phyloP scores from a whole-genome alignment of 92 coral and sea anemone species.

The Actinostola sp. region DNA sequence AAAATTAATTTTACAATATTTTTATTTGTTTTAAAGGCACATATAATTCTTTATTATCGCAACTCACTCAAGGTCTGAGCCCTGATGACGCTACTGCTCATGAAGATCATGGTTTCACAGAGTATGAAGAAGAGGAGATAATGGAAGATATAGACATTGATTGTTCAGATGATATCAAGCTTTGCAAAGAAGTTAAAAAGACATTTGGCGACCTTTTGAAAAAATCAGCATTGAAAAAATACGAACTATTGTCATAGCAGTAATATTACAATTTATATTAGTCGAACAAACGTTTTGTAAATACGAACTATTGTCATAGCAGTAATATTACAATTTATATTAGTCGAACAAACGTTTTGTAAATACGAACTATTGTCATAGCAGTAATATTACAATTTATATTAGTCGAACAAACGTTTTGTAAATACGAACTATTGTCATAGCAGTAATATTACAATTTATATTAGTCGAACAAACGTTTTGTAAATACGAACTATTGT shows the following conservation, averaged over 20 bases:
- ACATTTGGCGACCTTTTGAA: slow-evolving; percentile 78
- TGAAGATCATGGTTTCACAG: slow-evolving; percentile 78
- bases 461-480: no score
- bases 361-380: no score
- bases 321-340: no score
- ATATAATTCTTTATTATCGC: slow-evolving; percentile 60
- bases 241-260: slow-evolving; percentile 29
- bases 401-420: no score
- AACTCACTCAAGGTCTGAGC: slow-evolving; percentile 43
- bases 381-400: no score
- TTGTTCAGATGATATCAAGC: slow-evolving; percentile 58
- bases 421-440: no score
- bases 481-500: no score
- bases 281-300: no score
- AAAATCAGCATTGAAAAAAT: slow-evolving; percentile 62
- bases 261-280: no score
- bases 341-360: no score
- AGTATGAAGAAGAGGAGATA: slow-evolving; percentile 33
- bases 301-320: no score
- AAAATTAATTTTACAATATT: background rate
- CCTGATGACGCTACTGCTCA: slow-evolving; percentile 30
- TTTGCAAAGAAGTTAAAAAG: slow-evolving; percentile 80
- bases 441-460: no score
- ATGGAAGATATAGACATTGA: slow-evolving; percentile 1
- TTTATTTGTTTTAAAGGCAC: slow-evolving; percentile 36